Evolutionary conservation across 1,140 invertebrate genomes (phyloP), one percentile per base, ranked within the genome.

Genomic region (Centruroides vittatus): DNA sequence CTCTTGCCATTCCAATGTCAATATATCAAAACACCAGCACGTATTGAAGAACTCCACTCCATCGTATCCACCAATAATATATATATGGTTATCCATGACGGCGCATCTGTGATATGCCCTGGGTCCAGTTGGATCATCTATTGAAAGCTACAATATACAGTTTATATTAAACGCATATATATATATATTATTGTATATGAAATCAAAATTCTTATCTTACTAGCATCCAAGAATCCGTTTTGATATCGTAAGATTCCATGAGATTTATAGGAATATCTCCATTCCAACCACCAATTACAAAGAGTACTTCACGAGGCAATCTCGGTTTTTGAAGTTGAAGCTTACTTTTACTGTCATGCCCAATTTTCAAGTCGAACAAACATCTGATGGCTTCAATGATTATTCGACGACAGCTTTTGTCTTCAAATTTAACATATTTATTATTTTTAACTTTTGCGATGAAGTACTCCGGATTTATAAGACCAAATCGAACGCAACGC

Each of bases 391-490:
- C 85, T 63, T 86, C 83, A 23, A 86, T 86, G n/a, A 88, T 80
- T 23, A 87, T 77, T 0, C 83, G 82, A 36, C 81, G 75, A 65
- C 84, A 85, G 3, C 75, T 75, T 7, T 83, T 81, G 63, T 81
- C 81, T 3, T 79, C 78, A 23, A 23, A 23, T 3, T 76, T 73
- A 0, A 86, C 83, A 68, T 79, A 84, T 8, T 74, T 79, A 72
- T 80, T 81, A 59, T 80, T 79, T 63, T 85, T 84, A 0, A 85
- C 80, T 61, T 81, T 79, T 67, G 86, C 83, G 35, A 86, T 72
- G 68, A 88, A 86, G 68, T 81, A 86, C 61, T 89, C 82, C 0
- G 87, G 89, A 58, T 91, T 86, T 67, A 95, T 76, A 1, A 94
- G 75, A 5, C 91, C 90, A 3, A 93, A 78, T 23, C 90, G 79